Evolutionary conservation across 2,888 invertebrate genomes (phyloP), one percentile per base, ranked within the genome.

Genomic region (Rhagium mordax): DNA sequence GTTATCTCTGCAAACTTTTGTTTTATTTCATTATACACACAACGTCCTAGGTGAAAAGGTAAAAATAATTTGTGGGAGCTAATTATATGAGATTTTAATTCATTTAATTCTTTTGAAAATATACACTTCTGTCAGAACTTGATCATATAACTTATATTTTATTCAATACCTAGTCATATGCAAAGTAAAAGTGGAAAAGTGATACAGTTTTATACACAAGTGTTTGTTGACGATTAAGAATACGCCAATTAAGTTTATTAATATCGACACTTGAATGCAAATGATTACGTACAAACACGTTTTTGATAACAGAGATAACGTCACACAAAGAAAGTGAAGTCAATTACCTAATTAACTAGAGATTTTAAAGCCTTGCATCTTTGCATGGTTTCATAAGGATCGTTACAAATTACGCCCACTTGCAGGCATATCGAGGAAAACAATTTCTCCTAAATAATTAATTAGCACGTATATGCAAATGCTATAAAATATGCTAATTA

Each of bases 311-410:
- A 33, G 24, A 53, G 65, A 65, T 55, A 53, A 13, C 18, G 49
- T 16, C 55, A 53, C 27, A 53, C 18, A 53, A 65, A 33, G 53
- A 65, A 65, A 65, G 65, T 65, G 53, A 65, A 55, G 55, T 65
- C 29, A 48, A 51, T 48, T 51, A n/a, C n/a, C n/a, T n/a, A 27
- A 64, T 64, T 64, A 49, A 64, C 64, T 10, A 29, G 51, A 64
- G 24, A 21, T 16, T 62, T 49, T 27, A 64, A 49, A 27, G 27
- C 55, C 55, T 57, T 57, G 55, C 51, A 64, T 51, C 64, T 33
- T 51, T 24, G 27, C 51, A 27, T 29, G 27, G 64, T 27, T n/a
- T 49, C 21, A 16, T 49, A 49, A 27, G 47, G 64, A 49, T 29
- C 27, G 48, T 24, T 64, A 64, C 49, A 48, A 49, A 27, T 47